Evolutionary conservation across 1,140 invertebrate genomes (phyloP).

Genomic region (Wiebesia pumilae): DNA sequence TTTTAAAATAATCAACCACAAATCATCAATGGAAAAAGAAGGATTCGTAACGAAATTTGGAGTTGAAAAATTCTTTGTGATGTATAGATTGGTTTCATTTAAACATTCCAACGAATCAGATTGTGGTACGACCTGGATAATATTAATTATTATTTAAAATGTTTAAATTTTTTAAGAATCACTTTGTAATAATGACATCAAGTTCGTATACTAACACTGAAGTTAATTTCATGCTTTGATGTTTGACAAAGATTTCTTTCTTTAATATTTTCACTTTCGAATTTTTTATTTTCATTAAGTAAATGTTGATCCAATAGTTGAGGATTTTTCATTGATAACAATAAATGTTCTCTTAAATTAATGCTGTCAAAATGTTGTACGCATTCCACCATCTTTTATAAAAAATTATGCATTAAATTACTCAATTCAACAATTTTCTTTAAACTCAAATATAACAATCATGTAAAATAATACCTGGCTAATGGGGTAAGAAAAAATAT

Average conservation of each 20-base stretch:
- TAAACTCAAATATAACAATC: background rate
- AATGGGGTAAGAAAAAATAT: constrained; percentile 79
- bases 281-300: constrained; percentile 21
- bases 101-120: constrained; percentile 42
- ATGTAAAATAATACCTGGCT: constrained; percentile 71
- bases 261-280: constrained; percentile 53
- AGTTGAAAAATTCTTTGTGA: background rate
- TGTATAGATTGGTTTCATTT: background rate
- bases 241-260: constrained; percentile 53
- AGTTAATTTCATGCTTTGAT: constrained; percentile 53
- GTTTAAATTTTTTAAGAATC: constrained; percentile 3
- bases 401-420: background rate
- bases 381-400: constrained; percentile 59
- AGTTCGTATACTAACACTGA: constrained; percentile 48
- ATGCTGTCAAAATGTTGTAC: constrained; percentile 59
- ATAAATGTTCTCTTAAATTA: constrained; percentile 65
- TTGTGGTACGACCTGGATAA: constrained; percentile 48
- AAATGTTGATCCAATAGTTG: constrained; percentile 50
- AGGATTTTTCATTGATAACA: constrained; percentile 62
- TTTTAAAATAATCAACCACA: constrained; percentile 79
- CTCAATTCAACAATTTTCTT: background rate
- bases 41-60: background rate
- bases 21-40: constrained; percentile 65
- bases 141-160: too few relatives aligned
- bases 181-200: background rate